Percentiles rank a stretch among this genome's conserved stretches.
Conservation (phyloP, 2,797 vertebrate genomes). For the Trachurus trachurus region DNA sequence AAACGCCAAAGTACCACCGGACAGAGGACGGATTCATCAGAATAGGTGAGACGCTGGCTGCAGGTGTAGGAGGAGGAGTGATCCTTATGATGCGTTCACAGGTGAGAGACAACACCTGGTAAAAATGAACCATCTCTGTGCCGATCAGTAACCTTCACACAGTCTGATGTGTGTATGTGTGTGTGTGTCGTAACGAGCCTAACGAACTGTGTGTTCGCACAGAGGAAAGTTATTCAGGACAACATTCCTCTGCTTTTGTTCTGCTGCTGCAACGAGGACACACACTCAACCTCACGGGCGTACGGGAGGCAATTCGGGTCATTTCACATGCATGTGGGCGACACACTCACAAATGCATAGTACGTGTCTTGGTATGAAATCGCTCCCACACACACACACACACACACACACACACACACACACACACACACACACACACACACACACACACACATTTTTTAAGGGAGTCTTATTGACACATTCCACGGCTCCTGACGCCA, state of each 20-base stretch:
- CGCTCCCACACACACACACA: no score
- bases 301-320: not conserved
- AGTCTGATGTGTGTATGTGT: not conserved
- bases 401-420: no score
- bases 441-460: no score
- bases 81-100: no score
- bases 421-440: no score
- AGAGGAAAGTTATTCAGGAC: constrained; percentile 13
- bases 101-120: not conserved
- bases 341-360: not conserved
- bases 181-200: not conserved
- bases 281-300: not conserved
- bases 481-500: not conserved
- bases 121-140: not conserved
- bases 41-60: constrained; percentile 87
- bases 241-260: constrained; percentile 22
- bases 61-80: not conserved
- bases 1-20: constrained; percentile 90
- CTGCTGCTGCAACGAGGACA: not conserved
- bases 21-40: constrained; percentile 95
- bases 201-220: not conserved
- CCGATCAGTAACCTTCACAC: not conserved
- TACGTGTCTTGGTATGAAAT: not conserved
- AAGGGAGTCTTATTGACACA: not conserved
- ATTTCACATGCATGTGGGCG: not conserved